A percentile compares a stretch with the other conserved stretches of the same genome.
Conservation (phyloP, 2,113 vertebrate species). For the Ochotona princeps region DNA sequence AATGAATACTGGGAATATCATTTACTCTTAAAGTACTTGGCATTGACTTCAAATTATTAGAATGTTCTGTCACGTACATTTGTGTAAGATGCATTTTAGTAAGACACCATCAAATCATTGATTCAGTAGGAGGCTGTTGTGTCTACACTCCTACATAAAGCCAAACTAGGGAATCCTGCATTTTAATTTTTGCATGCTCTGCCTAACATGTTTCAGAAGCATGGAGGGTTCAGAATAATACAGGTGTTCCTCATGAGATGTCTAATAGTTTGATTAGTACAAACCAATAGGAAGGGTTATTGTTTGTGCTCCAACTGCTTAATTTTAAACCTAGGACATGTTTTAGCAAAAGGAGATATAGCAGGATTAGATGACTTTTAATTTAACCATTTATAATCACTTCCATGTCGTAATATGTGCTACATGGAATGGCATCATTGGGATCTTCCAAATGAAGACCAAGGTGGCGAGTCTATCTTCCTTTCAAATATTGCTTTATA, state of each 20-base stretch:
- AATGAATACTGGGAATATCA: background rate
- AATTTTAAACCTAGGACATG: background rate
- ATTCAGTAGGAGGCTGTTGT: background rate
- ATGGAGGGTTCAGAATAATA: background rate
- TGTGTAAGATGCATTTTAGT: background rate
- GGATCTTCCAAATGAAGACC: constrained; percentile 4
- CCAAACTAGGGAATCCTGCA: background rate
- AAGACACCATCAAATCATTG: background rate
- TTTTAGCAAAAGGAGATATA: constrained; percentile 33
- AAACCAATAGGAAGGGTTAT: background rate
- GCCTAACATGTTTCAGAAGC: background rate
- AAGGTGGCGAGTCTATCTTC: background rate
- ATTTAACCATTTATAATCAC: constrained; percentile 31
- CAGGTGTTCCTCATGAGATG: background rate
- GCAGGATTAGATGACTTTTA: background rate
- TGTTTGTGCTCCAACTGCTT: background rate
- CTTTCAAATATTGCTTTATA: background rate
- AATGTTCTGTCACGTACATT: background rate
- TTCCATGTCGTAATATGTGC: background rate
- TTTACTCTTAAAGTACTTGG: background rate
- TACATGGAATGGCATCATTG: background rate
- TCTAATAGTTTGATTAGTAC: background rate
- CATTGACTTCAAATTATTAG: background rate
- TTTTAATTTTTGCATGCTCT: background rate
- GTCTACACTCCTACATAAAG: background rate